phyloP scores from a whole-genome alignment of 1,140 invertebrate species.

The Achatina immaculata region DNA sequence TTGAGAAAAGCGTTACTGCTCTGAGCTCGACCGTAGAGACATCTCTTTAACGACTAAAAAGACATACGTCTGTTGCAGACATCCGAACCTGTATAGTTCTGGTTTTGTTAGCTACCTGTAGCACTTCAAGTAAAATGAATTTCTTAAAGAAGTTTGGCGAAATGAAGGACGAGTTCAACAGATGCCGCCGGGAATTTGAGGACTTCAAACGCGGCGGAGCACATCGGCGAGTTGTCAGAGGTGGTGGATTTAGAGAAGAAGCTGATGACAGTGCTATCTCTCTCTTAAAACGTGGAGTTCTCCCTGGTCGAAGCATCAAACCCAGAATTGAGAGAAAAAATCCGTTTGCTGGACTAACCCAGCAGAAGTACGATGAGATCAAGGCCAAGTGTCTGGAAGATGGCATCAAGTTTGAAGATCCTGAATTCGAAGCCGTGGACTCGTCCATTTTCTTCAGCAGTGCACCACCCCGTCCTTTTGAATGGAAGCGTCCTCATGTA shows the following conservation, averaged over 20 bases:
- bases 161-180: constrained; percentile 11
- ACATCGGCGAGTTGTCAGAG: not conserved
- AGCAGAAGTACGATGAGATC: constrained; percentile 64
- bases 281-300: too few species aligned
- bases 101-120: too few species aligned
- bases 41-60: too few species aligned
- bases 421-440: constrained; percentile 64
- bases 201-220: not conserved
- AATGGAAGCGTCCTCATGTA: constrained; percentile 68
- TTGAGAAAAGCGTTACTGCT: too few species aligned
- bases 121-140: not conserved
- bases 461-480: constrained; percentile 60
- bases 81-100: too few species aligned
- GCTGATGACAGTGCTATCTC: not conserved
- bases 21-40: too few species aligned
- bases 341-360: constrained; percentile 55
- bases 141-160: constrained; percentile 5
- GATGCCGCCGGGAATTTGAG: not conserved
- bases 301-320: not conserved
- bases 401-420: constrained; percentile 67
- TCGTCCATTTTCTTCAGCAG: constrained; percentile 66
- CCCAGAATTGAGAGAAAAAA: constrained; percentile 41
- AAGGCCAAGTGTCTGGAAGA: constrained; percentile 57
- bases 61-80: too few species aligned
- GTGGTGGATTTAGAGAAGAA: too few species aligned